Evolutionary conservation across 2,888 invertebrate genomes (phyloP), one percentile per base, ranked within the genome.

Genomic region (Stratiomys singularior): DNA sequence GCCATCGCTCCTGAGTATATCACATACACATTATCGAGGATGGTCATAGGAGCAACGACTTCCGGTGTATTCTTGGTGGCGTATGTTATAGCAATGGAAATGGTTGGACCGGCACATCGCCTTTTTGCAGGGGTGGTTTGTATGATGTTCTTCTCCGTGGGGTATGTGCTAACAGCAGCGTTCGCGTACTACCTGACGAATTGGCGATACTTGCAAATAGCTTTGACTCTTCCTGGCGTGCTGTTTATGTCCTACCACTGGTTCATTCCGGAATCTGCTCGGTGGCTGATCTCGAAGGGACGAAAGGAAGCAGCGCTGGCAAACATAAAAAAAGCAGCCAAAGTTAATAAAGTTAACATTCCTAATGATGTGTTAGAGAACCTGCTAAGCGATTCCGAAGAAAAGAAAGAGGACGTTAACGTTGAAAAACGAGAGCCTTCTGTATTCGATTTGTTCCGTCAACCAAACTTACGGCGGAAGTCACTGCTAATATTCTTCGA

Each of bases 31-130:
- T 84, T 91, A 76, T 89, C 92, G 58, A 88, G 94, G 80, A 86
- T 92, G 79, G 84, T 93, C 69, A 90, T 94, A 27, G 94, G 94
- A 15, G 90, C 92, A 13, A 92, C 93, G 11, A 93, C 93, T 9
- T 93, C 93, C 5, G 94, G 94, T 0, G 92, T 93, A 11, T 94
- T 94, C 83, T 87, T 94, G 78, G 93, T 94, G 23, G 92, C 93
- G 63, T 94, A 94, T 85, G 94, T 94, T 67, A 92, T 94, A 81
- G 93, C 93, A 90, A 88, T 88, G 87, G 92, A 93, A 87, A 92
- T 92, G 92, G 93, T 93, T 11, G 93, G 93, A 4, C 92, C 93
- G 0, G 88, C 88, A 74, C 91, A 91, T 83, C 89, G 93, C 60
- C 87, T 92, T 74, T 88, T 92, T 76, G 93, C 93, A 2, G 93